Conservation (phyloP, 2,888 invertebrate species). For the Ischnus inquisitorius region DNA sequence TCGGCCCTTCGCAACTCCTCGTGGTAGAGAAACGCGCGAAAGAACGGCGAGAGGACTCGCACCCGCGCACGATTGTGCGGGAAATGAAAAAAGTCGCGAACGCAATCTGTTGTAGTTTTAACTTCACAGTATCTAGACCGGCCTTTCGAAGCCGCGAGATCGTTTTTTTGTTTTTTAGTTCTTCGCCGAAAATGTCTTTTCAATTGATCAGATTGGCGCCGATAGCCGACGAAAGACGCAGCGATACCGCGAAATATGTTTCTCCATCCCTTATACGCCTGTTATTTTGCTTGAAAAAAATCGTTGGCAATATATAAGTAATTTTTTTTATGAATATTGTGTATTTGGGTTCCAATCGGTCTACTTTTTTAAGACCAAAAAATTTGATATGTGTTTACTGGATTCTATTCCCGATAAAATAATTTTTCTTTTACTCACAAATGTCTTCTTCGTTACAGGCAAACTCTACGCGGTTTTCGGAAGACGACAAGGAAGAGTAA, state of each 20-base stretch:
- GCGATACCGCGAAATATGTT: not conserved
- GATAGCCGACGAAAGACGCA: not conserved
- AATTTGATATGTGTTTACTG: too few relatives aligned
- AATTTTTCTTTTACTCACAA: not conserved
- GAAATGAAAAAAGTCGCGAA: slow-evolving; percentile 53
- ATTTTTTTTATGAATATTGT: too few relatives aligned
- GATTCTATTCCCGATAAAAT: too few relatives aligned
- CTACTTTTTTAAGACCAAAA: too few relatives aligned
- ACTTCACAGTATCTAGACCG: slow-evolving; percentile 1
- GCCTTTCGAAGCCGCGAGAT: slow-evolving; percentile 18
- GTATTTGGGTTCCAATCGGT: too few relatives aligned
- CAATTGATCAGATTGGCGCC: not conserved
- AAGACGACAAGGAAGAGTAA: slow-evolving; percentile 94
- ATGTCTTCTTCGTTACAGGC: slow-evolving; percentile 87
- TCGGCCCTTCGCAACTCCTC: slow-evolving; percentile 5
- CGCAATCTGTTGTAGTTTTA: not conserved
- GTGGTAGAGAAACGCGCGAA: slow-evolving; percentile 28
- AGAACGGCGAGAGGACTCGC: slow-evolving; percentile 28
- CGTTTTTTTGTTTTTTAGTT: slow-evolving; percentile 51
- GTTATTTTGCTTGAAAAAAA: too few relatives aligned
- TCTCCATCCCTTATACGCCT: not conserved
- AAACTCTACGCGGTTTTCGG: slow-evolving; percentile 96
- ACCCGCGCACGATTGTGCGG: slow-evolving; percentile 51
- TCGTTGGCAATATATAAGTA: too few relatives aligned
- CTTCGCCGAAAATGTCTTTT: slow-evolving; percentile 21